These are phyloP conservation scores for Allophyes oxyacanthae DNA, from an alignment of 2,888 invertebrate species.

Conservation along the genomic window DNA sequence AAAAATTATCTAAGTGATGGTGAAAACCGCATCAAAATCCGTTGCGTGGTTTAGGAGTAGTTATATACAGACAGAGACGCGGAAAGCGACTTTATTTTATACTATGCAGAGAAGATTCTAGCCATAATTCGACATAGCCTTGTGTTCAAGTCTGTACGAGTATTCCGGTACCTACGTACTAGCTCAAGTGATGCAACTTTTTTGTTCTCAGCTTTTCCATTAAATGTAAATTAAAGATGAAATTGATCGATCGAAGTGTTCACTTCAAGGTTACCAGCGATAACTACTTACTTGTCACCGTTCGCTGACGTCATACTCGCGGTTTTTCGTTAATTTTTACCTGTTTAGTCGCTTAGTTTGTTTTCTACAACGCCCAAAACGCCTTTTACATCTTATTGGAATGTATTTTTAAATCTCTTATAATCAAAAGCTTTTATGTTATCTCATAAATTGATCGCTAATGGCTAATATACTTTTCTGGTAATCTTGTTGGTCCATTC, in stretches of 20 bases:
- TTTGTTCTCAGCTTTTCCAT: slow-evolving; percentile 70
- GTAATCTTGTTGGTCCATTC: slow-evolving; percentile 43
- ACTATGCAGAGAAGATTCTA: too few species aligned
- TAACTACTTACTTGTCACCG: slow-evolving; percentile 55
- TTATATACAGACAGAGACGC: too few species aligned
- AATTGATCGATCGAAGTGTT: slow-evolving; percentile 67
- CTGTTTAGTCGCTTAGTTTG: slow-evolving; percentile 35
- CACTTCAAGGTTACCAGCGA: slow-evolving; percentile 63
- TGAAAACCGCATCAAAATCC: too few species aligned
- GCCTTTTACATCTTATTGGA: slow-evolving; percentile 49
- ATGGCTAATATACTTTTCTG: slow-evolving; percentile 55
- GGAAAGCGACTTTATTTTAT: too few species aligned
- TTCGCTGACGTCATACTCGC: slow-evolving; percentile 53
- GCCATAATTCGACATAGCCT: slow-evolving; percentile 64
- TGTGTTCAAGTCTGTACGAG: slow-evolving; percentile 36
- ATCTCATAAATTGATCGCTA: slow-evolving; percentile 59
- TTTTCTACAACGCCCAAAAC: slow-evolving; percentile 41
- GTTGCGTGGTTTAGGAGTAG: too few species aligned
- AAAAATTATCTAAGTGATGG: too few species aligned
- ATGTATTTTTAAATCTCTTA: slow-evolving; percentile 51
- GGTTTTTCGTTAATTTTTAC: slow-evolving; percentile 46
- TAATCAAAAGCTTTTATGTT: slow-evolving; percentile 55
- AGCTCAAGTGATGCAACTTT: slow-evolving; percentile 54
- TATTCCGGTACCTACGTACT: slow-evolving; percentile 54
- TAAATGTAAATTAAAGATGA: slow-evolving; percentile 74